A percentile compares a stretch with the other conserved stretches of the same genome.
These are phyloP conservation scores for Drosophila watanabei DNA, from an alignment of 1,140 invertebrate genomes.

Conservation along the genomic window DNA sequence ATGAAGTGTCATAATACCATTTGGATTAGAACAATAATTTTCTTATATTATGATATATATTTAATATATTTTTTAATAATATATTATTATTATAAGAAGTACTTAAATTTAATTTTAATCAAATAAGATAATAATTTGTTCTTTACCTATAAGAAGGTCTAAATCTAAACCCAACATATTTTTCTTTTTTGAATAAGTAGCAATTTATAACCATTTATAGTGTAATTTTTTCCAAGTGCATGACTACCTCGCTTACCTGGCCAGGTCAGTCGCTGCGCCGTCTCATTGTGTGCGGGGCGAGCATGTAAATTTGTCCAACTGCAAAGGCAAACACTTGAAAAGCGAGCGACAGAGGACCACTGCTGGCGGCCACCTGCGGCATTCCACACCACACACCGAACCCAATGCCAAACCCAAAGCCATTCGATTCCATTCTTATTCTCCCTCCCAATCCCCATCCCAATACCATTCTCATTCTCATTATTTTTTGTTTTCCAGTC, in stretches of 20 bases:
- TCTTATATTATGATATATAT: too few species aligned
- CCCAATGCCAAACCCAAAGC: constrained; percentile 12
- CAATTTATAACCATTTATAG: neutral
- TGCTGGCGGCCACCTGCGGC: constrained; percentile 68
- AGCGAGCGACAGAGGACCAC: constrained; percentile 43
- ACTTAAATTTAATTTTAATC: too few species aligned
- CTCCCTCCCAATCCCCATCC: constrained; percentile 10
- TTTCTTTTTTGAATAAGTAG: neutral
- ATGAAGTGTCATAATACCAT: too few species aligned
- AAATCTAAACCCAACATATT: neutral
- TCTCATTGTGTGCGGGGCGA: constrained; percentile 69
- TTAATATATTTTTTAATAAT: too few species aligned
- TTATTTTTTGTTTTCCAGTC: constrained; percentile 22
- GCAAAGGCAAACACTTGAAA: constrained; percentile 78
- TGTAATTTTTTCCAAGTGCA: constrained; percentile 1
- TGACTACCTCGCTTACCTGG: constrained; percentile 34
- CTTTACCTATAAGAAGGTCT: neutral
- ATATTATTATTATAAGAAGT: too few species aligned
- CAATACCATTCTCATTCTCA: constrained; percentile 28
- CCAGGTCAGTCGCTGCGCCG: constrained; percentile 25
- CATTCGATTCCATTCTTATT: constrained; percentile 37
- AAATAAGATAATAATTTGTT: too few species aligned
- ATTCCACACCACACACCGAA: constrained; percentile 47
- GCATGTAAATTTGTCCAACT: constrained; percentile 80
- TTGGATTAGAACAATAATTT: too few species aligned